Conservation (phyloP, 2,797 vertebrate genomes). For the Sciurus vulgaris region DNA sequence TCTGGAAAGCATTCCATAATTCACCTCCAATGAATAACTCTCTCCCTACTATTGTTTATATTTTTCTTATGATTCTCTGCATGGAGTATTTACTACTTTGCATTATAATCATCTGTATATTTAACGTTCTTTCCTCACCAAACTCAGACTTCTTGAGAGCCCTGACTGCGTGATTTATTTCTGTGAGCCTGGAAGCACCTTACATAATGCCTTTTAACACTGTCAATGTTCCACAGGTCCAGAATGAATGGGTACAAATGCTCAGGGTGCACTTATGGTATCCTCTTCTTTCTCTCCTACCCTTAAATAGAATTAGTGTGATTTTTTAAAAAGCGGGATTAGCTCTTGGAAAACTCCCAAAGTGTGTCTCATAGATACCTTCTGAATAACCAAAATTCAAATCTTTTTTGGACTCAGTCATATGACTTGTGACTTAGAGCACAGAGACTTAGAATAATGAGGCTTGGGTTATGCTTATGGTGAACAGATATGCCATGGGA, state of each 20-base stretch:
- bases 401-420: background rate
- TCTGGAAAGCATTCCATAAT: background rate
- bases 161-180: background rate
- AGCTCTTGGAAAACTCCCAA: background rate
- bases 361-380: background rate
- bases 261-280: background rate
- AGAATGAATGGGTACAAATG: background rate
- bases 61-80: conserved; percentile 21
- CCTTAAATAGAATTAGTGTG: background rate
- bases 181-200: background rate
- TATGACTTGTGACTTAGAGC: background rate
- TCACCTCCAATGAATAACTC: background rate
- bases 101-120: background rate
- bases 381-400: background rate
- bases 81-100: background rate
- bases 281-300: background rate
- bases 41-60: background rate
- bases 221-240: background rate
- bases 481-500: background rate
- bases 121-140: conserved; percentile 19
- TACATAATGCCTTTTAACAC: background rate
- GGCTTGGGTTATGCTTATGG: background rate
- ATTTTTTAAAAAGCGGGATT: background rate
- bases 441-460: background rate
- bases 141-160: conserved; percentile 29